Evolutionary conservation across 2,113 vertebrate species (phyloP).

Genomic region (Festucalex cinctus): DNA sequence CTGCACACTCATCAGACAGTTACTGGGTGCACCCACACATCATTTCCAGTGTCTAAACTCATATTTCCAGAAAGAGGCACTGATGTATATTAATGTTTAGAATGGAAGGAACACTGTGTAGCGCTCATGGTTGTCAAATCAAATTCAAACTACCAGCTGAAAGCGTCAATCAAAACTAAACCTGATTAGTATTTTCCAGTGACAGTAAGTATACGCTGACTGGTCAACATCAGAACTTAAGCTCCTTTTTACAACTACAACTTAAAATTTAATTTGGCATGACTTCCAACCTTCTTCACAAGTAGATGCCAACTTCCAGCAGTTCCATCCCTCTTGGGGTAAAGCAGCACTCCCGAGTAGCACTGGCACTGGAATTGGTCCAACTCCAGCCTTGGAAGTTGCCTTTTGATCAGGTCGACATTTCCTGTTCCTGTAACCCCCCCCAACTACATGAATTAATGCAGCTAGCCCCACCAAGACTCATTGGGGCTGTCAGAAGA

Average conservation of each 20-base stretch:
- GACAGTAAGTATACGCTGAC: too few species aligned
- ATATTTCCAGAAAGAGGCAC: too few species aligned
- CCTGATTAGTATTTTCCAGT: not conserved
- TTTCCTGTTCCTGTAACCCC: slow-evolving; percentile 13
- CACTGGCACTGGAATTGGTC: slow-evolving; percentile 23
- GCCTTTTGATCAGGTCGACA: slow-evolving; percentile 49
- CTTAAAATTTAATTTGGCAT: slow-evolving; percentile 10
- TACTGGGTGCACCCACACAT: too few species aligned
- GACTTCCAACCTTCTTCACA: not conserved
- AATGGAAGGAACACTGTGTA: too few species aligned
- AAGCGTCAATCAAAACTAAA: not conserved
- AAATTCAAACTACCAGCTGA: not conserved
- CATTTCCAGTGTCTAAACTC: too few species aligned
- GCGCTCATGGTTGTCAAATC: too few species aligned
- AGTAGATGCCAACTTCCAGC: slow-evolving; percentile 4
- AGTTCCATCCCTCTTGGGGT: slow-evolving; percentile 10
- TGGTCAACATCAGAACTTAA: not conserved
- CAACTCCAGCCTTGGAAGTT: slow-evolving; percentile 38
- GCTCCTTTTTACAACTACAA: not conserved
- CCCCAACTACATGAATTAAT: slow-evolving; percentile 39
- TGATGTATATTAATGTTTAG: too few species aligned
- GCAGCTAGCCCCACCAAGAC: slow-evolving; percentile 35
- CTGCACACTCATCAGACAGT: too few species aligned
- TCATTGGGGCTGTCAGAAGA: slow-evolving; percentile 24
- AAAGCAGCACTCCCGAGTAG: slow-evolving; percentile 10